Conservation (phyloP, 1,140 invertebrate genomes). For the Phenacoccus solenopsis region DNA sequence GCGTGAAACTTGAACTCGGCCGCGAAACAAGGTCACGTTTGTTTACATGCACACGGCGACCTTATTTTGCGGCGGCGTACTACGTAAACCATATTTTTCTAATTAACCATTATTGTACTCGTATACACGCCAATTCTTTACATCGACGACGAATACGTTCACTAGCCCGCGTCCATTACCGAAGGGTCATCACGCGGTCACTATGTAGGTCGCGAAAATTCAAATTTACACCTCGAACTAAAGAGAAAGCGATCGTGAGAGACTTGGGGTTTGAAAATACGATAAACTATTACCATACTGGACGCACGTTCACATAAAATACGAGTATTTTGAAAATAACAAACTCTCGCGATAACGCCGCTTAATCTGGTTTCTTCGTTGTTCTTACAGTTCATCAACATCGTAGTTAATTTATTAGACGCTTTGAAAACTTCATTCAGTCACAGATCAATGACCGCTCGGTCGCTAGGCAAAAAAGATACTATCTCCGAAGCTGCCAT, state of each 20-base stretch:
- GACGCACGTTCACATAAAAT: no score
- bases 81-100: not conserved
- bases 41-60: not conserved
- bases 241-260: no score
- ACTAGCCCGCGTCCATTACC: not conserved
- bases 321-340: no score
- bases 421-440: slow-evolving; percentile 82
- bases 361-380: no score
- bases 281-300: no score
- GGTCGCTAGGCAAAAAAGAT: slow-evolving; percentile 69
- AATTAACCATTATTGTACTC: not conserved
- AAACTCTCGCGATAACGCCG: no score
- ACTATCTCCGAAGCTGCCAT: slow-evolving; percentile 72
- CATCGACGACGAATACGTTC: no score
- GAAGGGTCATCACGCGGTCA: not conserved
- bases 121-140: not conserved
- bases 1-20: no score
- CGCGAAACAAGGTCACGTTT: not conserved
- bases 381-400: slow-evolving; percentile 65
- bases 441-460: slow-evolving; percentile 65
- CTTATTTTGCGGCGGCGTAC: not conserved
- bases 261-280: no score
- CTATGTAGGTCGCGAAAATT: not conserved
- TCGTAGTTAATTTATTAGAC: slow-evolving; percentile 76
- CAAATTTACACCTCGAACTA: not conserved